phyloP scores from a whole-genome alignment of 2,113 vertebrate species.

The Cynopterus brachyotis region DNA sequence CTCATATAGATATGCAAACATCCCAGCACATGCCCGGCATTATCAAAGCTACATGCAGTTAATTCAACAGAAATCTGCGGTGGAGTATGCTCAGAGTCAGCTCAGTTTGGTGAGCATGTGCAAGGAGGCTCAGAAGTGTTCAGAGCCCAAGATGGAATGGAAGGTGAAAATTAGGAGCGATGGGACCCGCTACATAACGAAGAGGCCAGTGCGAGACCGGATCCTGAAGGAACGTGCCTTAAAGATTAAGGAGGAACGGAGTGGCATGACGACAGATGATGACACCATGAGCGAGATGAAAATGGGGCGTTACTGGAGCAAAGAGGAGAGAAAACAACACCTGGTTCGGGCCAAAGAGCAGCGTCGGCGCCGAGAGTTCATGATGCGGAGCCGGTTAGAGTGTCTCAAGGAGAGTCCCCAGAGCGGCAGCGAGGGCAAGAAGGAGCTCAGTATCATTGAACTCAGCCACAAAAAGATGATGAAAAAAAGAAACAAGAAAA shows the following conservation, averaged over 20 bases:
- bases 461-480: slow-evolving; percentile 99
- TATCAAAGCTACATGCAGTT: slow-evolving; percentile 99
- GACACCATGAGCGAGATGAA: slow-evolving; percentile 98
- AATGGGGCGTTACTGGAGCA: slow-evolving; percentile 98
- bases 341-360: slow-evolving; percentile 95
- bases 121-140: slow-evolving; percentile 87
- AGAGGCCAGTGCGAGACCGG: slow-evolving; percentile 95
- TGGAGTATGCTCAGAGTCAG: slow-evolving; percentile 96
- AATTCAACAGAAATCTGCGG: slow-evolving; percentile 94
- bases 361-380: slow-evolving; percentile 92
- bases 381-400: slow-evolving; percentile 96
- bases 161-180: slow-evolving; percentile 98
- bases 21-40: slow-evolving; percentile 93
- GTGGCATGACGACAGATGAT: slow-evolving; percentile 96
- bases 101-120: slow-evolving; percentile 93
- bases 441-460: slow-evolving; percentile 96
- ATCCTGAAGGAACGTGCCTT: slow-evolving; percentile 96
- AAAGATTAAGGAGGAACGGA: slow-evolving; percentile 97
- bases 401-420: slow-evolving; percentile 94
- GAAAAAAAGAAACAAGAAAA: slow-evolving; percentile 99
- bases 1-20: slow-evolving; percentile 88
- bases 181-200: slow-evolving; percentile 96
- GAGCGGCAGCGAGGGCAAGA: slow-evolving; percentile 91
- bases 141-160: slow-evolving; percentile 96
- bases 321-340: slow-evolving; percentile 97